Percentiles rank a stretch among this genome's conserved stretches.
These are phyloP conservation scores for Thecocarcelia acutangulata DNA, from an alignment of 2,888 invertebrate genomes.

Conservation along the genomic window DNA sequence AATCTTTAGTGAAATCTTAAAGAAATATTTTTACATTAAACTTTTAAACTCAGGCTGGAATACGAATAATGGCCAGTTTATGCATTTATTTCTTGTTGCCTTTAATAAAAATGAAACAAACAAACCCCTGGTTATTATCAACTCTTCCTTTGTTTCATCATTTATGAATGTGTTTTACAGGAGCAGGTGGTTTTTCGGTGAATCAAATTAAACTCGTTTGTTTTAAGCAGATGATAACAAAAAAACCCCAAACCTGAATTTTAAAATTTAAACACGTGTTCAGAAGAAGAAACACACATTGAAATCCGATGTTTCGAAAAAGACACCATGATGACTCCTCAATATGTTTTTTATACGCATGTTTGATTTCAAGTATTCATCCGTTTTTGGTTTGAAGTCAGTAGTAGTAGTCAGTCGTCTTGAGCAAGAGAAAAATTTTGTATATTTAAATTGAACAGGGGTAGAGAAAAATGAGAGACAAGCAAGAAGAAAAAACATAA, in stretches of 20 bases:
- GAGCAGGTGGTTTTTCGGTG: constrained; percentile 69
- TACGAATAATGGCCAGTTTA: constrained; percentile 18
- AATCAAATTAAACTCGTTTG: constrained; percentile 70
- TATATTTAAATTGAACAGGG: constrained; percentile 14
- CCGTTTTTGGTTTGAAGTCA: constrained; percentile 37
- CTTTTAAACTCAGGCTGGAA: neutral
- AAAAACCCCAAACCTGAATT: constrained; percentile 61
- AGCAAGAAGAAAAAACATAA: constrained; percentile 5
- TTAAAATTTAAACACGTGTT: constrained; percentile 68
- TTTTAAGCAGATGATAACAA: constrained; percentile 68
- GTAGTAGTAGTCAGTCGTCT: too few relatives aligned
- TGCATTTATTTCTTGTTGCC: too few relatives aligned
- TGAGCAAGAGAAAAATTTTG: constrained; percentile 9
- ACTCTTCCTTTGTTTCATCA: constrained; percentile 56
- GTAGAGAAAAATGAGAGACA: neutral
- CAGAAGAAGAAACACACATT: constrained; percentile 46
- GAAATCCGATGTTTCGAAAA: constrained; percentile 51
- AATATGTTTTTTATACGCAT: constrained; percentile 50
- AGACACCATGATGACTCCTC: constrained; percentile 56
- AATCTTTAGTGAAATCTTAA: constrained; percentile 50
- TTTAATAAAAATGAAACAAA: neutral
- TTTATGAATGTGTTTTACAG: constrained; percentile 54
- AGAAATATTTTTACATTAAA: constrained; percentile 29
- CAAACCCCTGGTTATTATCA: constrained; percentile 52
- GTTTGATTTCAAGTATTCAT: constrained; percentile 59